A percentile compares a stretch with the other conserved stretches of the same genome.
These are phyloP conservation scores for Liasis olivaceus DNA, from an alignment of 2,797 vertebrate species.

Conservation along the genomic window DNA sequence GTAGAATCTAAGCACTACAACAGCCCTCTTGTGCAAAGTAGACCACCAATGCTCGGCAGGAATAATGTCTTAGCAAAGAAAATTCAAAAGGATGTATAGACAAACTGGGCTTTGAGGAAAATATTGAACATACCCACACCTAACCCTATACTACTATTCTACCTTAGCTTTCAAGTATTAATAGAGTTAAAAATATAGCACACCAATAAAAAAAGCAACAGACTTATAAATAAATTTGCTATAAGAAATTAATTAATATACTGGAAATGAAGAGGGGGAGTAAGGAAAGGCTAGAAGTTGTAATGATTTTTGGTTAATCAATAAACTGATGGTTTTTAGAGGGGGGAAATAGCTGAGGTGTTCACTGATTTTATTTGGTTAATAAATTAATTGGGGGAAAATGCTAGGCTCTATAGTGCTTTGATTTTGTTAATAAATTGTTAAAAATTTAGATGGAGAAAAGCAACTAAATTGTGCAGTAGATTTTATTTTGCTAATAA, in stretches of 20 bases:
- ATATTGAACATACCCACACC: neutral
- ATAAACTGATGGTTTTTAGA: conserved; percentile 26
- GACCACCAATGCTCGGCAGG: neutral
- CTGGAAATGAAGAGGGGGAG: neutral
- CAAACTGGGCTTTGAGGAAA: neutral
- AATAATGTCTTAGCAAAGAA: neutral
- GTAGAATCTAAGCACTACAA: neutral
- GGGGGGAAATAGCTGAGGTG: conserved; percentile 21
- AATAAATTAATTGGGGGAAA: conserved; percentile 32
- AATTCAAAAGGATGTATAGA: neutral
- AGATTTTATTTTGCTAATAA: conserved; percentile 37
- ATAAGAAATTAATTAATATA: conserved; percentile 16
- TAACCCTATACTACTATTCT: neutral
- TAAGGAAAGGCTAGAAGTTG: neutral
- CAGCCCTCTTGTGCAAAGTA: neutral
- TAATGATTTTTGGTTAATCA: conserved; percentile 31
- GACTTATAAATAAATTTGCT: conserved; percentile 20
- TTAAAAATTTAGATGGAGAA: conserved; percentile 23
- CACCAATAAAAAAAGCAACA: neutral
- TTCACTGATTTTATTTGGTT: conserved; percentile 33
- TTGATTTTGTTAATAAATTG: conserved; percentile 40
- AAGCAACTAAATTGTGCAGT: conserved; percentile 1
- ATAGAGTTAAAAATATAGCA: neutral
- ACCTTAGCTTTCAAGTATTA: neutral
- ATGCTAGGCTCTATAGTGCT: conserved; percentile 11